Base-by-base conservation (phyloP, 2,888 invertebrate species). In the Augiades crinisus region DNA sequence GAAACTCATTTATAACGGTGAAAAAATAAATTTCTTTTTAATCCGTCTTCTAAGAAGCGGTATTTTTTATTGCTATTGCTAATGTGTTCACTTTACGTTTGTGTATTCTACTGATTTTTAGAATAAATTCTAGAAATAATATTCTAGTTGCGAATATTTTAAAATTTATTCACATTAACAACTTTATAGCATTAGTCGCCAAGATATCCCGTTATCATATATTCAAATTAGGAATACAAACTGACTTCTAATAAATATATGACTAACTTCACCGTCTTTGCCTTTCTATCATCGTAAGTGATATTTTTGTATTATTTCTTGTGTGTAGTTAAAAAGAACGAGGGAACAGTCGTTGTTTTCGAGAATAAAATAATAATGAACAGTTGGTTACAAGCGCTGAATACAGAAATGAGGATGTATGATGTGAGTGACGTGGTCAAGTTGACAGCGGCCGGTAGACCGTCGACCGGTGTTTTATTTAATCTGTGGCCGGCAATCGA, bases 371-470 rank as follows among this genome's bases (percentile, higher is more conserved):
- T 40, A 40, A 47, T 47, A 40, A 33, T 47, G 40, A 47, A 33
- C 33, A 33, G 47, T 13, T 14, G 14, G 30, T 19, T 6, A 33
- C 47, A 40, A 33, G 47, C 22, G 21, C 22, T 34, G 49, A 41
- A 49, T 49, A 41, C 24, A 24, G 34, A 49, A 49, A 36, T 5
- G 40, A 33, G 27, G 49, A 47, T 31, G 31, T 24, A 10, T 22
- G 31, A 47, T 24, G 47, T 36, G 47, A 38, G 40, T 49, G 49
- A 50, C 49, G 43, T 50, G 38, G 49, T 49, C 12, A 13, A 10
- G 5, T 8, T 30, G 30, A 30, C 30, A 30, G 30, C 12, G 30
- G 30, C 36, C n/a, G 17, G 17, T 36, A n/a, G 36, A 16, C 36
- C 10, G 17, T n/a, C 40, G 22, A 16, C 27, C 19, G 27, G 41